Evolutionary conservation across 2,113 vertebrate genomes (phyloP).

Genomic region (Bubo bubo): DNA sequence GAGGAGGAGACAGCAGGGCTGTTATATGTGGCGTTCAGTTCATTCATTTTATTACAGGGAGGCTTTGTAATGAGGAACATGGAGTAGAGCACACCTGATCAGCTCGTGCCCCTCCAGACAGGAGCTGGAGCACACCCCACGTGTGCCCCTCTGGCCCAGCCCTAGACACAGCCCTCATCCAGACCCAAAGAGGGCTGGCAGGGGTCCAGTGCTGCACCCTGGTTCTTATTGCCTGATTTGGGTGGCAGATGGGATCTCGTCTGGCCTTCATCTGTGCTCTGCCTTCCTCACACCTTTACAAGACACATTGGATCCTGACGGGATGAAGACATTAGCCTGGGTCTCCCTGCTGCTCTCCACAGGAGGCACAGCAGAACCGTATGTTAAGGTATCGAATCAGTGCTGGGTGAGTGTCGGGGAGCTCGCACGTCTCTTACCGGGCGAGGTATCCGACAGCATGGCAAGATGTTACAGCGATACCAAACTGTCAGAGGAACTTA

Average conservation of each 20-base stretch:
- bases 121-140: background rate
- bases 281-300: background rate
- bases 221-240: background rate
- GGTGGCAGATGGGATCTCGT: background rate
- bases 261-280: background rate
- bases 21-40: background rate
- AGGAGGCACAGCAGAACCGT: background rate
- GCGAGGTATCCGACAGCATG: background rate
- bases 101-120: background rate
- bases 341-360: background rate
- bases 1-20: background rate
- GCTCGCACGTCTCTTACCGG: background rate
- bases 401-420: background rate
- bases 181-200: fast-evolving
- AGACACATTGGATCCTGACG: background rate
- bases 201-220: fast-evolving
- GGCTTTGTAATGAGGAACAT: background rate
- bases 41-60: background rate
- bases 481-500: background rate
- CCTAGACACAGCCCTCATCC: background rate
- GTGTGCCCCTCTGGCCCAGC: background rate
- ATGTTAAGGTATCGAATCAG: background rate
- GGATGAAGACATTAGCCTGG: background rate
- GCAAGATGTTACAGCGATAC: background rate
- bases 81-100: background rate